These are phyloP conservation scores for Leptopilina drosophilae DNA, from an alignment of 2,888 invertebrate species.

Conservation along the genomic window DNA sequence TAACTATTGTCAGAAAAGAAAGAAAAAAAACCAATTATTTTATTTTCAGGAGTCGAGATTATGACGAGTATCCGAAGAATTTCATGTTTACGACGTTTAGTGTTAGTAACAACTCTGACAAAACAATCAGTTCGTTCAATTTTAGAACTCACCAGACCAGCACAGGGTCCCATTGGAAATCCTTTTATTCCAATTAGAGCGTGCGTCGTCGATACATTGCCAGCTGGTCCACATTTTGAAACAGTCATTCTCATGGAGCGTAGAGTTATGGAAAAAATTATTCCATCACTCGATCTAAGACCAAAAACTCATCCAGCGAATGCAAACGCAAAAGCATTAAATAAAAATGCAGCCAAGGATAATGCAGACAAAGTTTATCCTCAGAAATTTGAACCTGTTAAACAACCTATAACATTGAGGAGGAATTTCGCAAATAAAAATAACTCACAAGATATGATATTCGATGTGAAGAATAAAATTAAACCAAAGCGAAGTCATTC, in stretches of 20 bases:
- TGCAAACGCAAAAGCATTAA: conserved; percentile 33
- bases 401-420: neutral
- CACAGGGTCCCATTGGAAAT: conserved; percentile 64
- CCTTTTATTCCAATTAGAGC: conserved; percentile 73
- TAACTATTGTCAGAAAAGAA: neutral
- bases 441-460: neutral
- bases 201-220: conserved; percentile 72
- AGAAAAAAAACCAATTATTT: neutral
- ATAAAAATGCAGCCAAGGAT: conserved; percentile 25
- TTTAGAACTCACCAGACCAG: conserved; percentile 71
- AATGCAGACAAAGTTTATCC: conserved; percentile 36
- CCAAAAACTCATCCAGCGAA: neutral
- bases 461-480: conserved; percentile 45
- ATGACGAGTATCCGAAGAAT: conserved; percentile 72
- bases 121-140: conserved; percentile 75
- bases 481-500: conserved; percentile 59
- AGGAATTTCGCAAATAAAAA: neutral
- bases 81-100: conserved; percentile 67
- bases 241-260: conserved; percentile 73
- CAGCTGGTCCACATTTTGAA: conserved; percentile 70
- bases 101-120: conserved; percentile 73
- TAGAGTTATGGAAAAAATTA: conserved; percentile 62
- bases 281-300: conserved; percentile 3
- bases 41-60: conserved; percentile 68
- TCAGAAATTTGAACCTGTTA: conserved; percentile 16